Evolutionary conservation across 2,113 vertebrate species (phyloP), one percentile per base, ranked within the genome.

Genomic region (Numenius arquata): DNA sequence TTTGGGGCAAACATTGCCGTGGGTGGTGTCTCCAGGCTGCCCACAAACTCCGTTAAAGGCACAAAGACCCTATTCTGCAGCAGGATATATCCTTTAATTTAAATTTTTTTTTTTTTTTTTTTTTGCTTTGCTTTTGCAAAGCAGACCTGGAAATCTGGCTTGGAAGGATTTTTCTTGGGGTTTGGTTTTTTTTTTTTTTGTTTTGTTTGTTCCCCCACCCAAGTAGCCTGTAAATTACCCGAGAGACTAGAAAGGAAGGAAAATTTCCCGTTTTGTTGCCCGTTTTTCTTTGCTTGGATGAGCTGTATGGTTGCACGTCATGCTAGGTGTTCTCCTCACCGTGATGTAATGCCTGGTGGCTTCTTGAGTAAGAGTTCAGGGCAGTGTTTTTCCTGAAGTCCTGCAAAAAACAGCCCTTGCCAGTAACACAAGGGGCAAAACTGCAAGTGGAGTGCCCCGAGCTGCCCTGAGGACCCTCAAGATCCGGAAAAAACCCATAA

Each of bases 381-480:
- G 26, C 1, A 4, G 6, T 12, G 5, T 73, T 94, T 55, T 50
- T 27, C 34, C 29, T 6, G 27, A 65, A 7, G 58, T 70, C 34
- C 14, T 29, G 34, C 45, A 40, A 61, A n/a, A 88, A 82, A 5
- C 30, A 36, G 8, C 61, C 3, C 21, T 55, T 53, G 6, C 22
- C 22, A 22, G 20, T 63, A 53, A 40, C 12, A 34, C 3, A 0
- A 40, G 14, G 55, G 81, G 22, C 25, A 34, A 62, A 80, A 77
- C 8, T 3, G 10, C 23, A 29, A 0, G 25, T 20, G 41, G 55
- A 48, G n/a, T 15, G 3, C 21, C 18, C 52, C 0, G 0, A 18
- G 30, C 14, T 63, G n/a, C 48, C 32, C 47, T 11, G 36, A 63
- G 43, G 36, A 70, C 48, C 32, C 23, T 68, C 66, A 7, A 68